A percentile compares a stretch with the other conserved stretches of the same genome.
Evolutionary conservation across 2,113 vertebrate genomes (phyloP).

Genomic region (Scomber scombrus): DNA sequence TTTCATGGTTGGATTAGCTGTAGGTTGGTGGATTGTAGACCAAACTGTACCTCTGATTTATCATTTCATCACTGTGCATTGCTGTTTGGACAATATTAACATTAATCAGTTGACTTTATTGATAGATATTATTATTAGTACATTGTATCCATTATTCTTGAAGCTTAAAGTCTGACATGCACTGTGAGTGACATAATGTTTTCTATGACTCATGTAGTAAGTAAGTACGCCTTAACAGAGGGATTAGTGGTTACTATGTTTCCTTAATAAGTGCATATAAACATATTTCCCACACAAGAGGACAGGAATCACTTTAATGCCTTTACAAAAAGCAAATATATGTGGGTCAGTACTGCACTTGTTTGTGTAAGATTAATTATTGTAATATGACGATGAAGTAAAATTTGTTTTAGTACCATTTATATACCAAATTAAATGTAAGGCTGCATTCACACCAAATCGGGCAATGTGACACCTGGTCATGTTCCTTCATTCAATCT

Average conservation of each 20-base stretch:
- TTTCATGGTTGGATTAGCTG: background rate
- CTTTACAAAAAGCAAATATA: slow-evolving; percentile 9
- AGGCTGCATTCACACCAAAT: no score
- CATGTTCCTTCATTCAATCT: no score
- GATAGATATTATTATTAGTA: background rate
- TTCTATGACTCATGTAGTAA: background rate
- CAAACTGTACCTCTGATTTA: background rate
- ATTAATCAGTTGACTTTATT: background rate
- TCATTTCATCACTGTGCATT: background rate
- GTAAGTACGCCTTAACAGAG: background rate
- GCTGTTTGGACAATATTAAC: background rate
- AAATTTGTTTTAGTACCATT: no score
- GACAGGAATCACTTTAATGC: slow-evolving; percentile 1
- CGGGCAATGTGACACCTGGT: no score
- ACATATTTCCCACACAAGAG: background rate
- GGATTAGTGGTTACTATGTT: background rate
- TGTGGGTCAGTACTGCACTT: background rate
- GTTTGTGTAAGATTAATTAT: background rate
- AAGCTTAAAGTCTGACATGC: background rate
- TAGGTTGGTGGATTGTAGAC: background rate
- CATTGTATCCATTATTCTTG: background rate
- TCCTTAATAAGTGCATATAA: background rate
- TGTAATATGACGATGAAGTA: no score
- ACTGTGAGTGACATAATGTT: background rate
- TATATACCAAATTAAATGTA: no score